A percentile compares a stretch with the other conserved stretches of the same genome.
Evolutionary conservation across 2,113 vertebrate genomes (phyloP).

Genomic region (Heterotis niloticus): DNA sequence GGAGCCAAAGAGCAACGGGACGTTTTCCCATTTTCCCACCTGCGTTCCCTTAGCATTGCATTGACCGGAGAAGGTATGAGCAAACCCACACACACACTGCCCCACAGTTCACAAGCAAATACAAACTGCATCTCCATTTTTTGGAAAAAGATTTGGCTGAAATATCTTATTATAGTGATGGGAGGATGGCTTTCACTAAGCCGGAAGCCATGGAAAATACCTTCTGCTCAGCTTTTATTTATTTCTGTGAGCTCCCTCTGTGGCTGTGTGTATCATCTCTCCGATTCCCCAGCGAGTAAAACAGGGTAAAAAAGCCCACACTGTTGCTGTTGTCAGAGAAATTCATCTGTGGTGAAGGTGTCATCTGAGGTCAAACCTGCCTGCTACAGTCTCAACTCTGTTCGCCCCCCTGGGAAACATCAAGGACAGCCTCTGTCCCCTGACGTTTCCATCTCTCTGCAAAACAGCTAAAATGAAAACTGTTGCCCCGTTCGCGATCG

Average conservation of each 20-base stretch:
- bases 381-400: slow-evolving; percentile 6
- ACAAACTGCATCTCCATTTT: slow-evolving; percentile 5
- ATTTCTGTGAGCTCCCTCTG: background rate
- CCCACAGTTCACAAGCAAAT: slow-evolving; percentile 10
- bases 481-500: slow-evolving; percentile 4
- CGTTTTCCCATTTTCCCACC: background rate
- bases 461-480: slow-evolving; percentile 14
- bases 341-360: background rate
- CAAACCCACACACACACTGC: background rate
- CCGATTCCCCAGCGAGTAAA: background rate
- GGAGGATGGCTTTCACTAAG: background rate
- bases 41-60: background rate
- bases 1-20: slow-evolving; percentile 24
- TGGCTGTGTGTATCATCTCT: background rate
- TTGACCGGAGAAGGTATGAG: background rate
- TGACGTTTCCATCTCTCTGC: background rate
- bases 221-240: background rate
- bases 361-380: background rate
- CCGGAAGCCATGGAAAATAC: slow-evolving; percentile 2
- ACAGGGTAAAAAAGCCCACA: background rate
- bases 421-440: background rate
- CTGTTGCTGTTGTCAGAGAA: background rate
- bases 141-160: slow-evolving; percentile 4
- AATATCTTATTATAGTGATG: background rate
- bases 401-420: background rate